phyloP scores from a whole-genome alignment of 2,888 invertebrate genomes.

The Andrena bucephala region DNA sequence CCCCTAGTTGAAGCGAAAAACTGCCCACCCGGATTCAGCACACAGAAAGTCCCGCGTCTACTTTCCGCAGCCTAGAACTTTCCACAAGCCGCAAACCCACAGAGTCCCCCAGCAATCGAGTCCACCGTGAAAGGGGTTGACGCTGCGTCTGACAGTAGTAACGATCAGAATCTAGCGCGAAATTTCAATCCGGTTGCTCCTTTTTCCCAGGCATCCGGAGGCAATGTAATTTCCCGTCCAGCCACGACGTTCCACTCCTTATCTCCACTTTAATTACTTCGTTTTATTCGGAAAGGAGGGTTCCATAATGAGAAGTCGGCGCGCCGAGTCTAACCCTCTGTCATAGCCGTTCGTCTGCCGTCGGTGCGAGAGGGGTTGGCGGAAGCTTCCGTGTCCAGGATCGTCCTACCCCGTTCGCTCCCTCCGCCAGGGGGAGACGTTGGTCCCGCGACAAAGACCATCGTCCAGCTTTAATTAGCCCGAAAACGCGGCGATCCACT shows the following conservation, averaged over 20 bases:
- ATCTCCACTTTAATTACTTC: conserved; percentile 72
- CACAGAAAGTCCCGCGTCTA: no score
- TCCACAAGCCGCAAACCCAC: not conserved
- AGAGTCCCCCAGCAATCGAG: not conserved
- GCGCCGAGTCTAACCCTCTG: conserved; percentile 48
- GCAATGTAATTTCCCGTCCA: conserved; percentile 64
- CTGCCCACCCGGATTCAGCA: no score
- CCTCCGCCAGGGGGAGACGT: conserved; percentile 18
- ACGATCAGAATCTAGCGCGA: conserved; percentile 62
- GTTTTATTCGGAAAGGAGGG: conserved; percentile 66
- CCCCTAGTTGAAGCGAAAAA: no score
- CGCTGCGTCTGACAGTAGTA: conserved; percentile 56
- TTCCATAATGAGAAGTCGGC: conserved; percentile 67
- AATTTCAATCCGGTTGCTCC: conserved; percentile 57
- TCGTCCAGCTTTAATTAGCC: conserved; percentile 57
- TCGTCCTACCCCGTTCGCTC: conserved; percentile 16
- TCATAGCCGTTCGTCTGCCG: conserved; percentile 40
- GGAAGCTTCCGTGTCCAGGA: conserved; percentile 27
- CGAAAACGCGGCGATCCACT: conserved; percentile 47
- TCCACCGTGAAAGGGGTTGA: conserved; percentile 9
- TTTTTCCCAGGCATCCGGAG: conserved; percentile 12
- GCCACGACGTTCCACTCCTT: conserved; percentile 47
- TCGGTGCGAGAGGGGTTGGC: not conserved
- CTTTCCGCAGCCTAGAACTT: not conserved
- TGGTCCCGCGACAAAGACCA: conserved; percentile 34